Evolutionary conservation across 2,888 invertebrate species (phyloP), one percentile per base, ranked within the genome.

Genomic region (Sphecodes monilicornis): DNA sequence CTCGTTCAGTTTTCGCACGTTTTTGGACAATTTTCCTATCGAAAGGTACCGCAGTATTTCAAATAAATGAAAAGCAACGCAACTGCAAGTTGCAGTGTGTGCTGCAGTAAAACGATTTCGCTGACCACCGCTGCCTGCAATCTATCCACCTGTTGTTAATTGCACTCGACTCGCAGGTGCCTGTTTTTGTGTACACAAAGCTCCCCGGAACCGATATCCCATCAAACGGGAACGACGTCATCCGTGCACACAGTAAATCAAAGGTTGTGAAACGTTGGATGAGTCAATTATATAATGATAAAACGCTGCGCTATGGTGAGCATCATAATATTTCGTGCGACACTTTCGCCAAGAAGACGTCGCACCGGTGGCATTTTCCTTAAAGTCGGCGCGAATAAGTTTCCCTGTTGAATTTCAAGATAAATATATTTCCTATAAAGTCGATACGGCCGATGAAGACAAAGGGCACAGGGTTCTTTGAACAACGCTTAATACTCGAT

Each of bases 121-220:
- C 11, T 18, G 18, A 16, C 18, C 29, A 16, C 16, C 64, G 3
- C 64, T 32, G 64, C 18, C 64, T 32, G 26, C 50, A 5, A n/a
- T 11, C 18, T 22, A 57, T 22, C 60, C 60, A 22, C 29, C 16
- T 22, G 50, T 78, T 50, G 41, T 79, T 68, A 73, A 79, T 57
- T 50, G 54, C 54, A 32, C 41, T 74, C 39, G 73, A 10, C 29
- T 73, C 39, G 22, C 29, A 43, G 54, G 43, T 57, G 36, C 29
- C 10, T 11, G 69, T 43, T 60, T 80, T 36, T 18, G 22, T 18
- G 36, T 32, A 43, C 8, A 68, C 50, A 69, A 76, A 60, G 70
- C 76, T 60, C 76, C 72, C 22, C 32, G 36, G 26, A 72, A 71
- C 82, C 76, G 83, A 80, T 84, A 87, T 87, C 70, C 83, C 36